Base-by-base conservation (phyloP, 2,888 invertebrate species). In the Rhagophthalmus giganteus region DNA sequence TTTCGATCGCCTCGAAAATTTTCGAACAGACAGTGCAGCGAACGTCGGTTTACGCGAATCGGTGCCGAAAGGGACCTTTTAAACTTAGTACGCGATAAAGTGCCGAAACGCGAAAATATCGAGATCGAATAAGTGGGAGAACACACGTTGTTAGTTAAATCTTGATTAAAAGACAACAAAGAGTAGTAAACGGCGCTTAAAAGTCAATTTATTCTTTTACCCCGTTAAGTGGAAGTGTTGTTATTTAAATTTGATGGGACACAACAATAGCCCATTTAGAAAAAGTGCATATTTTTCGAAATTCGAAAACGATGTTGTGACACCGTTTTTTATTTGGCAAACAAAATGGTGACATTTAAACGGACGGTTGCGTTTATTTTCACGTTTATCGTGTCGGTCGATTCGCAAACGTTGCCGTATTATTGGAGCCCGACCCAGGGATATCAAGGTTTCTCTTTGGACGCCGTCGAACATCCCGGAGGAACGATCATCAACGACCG, bases 401-500 rank as follows among this genome's bases (percentile, higher is more conserved):
- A 27, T 8, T 40, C 38, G 13, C 40, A 47, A 33, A 30, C 46
- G 26, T 10, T 27, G 2, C 16, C 45, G 1, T 38, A 45, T 27
- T 37, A 37, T 15, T 41, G 41, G 41, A 25, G 32, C 10, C 30
- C 41, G 5, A 31, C 33, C 15, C 7, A 9, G 9, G 16, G 11
- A n/a, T n/a, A n/a, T 14, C 11, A 14, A 11, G 13, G 20, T 13
- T 16, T 12, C 12, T 3, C 38, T 15, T 13, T 42, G 5, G 41
- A 39, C 11, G 37, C 46, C 13, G 81, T 81, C n/a, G 85, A 86
- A 67, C 72, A 85, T 64, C 74, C 80, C 13, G 86, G 85, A 7
- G 87, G 87, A 7, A 78, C 78, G 8, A 74, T 87, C 35, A 75
- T 79, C 10, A 79, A 81, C 13, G 83, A 84, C 12, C 78, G 78